Conservation (phyloP, 64 coral and sea anemone species). For the Montipora efflorescens region DNA sequence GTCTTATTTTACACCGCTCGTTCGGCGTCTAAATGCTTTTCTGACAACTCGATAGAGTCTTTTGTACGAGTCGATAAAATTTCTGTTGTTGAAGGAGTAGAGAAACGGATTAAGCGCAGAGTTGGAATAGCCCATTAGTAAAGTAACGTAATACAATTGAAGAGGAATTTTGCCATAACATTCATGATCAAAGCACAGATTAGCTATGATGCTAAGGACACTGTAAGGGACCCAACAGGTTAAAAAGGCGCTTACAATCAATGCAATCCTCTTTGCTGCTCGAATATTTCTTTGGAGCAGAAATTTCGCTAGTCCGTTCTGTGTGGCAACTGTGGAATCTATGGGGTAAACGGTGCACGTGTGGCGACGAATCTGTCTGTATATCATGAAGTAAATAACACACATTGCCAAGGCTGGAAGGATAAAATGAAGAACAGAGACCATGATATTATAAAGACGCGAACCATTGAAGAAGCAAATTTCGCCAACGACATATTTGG, state of each 20-base stretch:
- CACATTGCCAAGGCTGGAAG: slow-evolving; percentile 71
- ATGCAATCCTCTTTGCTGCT: slow-evolving; percentile 84
- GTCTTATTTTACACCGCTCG: neutral
- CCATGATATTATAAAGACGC: slow-evolving; percentile 32
- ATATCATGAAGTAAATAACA: slow-evolving; percentile 65
- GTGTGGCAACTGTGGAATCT: slow-evolving; percentile 2
- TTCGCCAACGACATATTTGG: neutral
- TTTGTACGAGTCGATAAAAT: slow-evolving; percentile 73
- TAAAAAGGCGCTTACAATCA: slow-evolving; percentile 72
- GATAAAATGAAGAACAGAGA: slow-evolving; percentile 68
- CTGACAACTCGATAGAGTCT: slow-evolving; percentile 30
- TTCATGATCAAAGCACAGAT: neutral
- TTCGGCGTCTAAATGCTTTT: neutral
- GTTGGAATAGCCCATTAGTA: slow-evolving; percentile 80
- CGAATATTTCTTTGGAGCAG: slow-evolving; percentile 69
- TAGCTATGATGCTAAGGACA: slow-evolving; percentile 42
- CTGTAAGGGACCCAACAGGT: slow-evolving; percentile 81
- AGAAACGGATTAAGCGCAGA: slow-evolving; percentile 84
- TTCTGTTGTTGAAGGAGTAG: slow-evolving; percentile 90
- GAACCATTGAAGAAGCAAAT: slow-evolving; percentile 61
- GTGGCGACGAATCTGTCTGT: slow-evolving; percentile 41
- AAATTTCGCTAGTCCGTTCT: slow-evolving; percentile 29
- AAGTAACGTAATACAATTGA: slow-evolving; percentile 18
- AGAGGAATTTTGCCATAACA: neutral
- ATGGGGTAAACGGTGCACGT: neutral